These are phyloP conservation scores for Pelecanus crispus DNA, from an alignment of 2,113 vertebrate genomes.

Conservation along the genomic window DNA sequence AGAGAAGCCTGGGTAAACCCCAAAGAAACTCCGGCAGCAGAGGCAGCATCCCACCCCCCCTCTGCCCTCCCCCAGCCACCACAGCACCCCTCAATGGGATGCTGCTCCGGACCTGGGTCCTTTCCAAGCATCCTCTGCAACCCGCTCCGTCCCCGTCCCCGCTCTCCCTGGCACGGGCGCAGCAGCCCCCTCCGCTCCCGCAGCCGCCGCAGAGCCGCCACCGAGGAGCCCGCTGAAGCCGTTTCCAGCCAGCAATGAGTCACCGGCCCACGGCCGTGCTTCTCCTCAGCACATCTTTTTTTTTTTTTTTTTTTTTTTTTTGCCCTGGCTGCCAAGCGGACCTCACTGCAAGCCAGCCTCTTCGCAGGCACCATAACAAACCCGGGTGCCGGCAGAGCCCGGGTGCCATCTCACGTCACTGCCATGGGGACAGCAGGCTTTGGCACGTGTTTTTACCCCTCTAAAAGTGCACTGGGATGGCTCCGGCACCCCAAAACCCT, in stretches of 20 bases:
- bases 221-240: not conserved
- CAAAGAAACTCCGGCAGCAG: not conserved
- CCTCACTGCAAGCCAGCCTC: not conserved
- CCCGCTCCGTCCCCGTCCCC: not conserved
- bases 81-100: not conserved
- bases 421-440: not conserved
- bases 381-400: not conserved
- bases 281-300: not conserved
- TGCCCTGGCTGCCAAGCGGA: not conserved
- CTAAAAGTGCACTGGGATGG: not conserved
- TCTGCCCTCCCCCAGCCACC: not conserved
- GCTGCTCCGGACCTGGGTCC: not conserved
- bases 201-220: not conserved
- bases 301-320: not conserved
- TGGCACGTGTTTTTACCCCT: accelerated
- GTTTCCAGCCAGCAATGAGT: slow-evolving; percentile 49
- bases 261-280: slow-evolving; percentile 9
- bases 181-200: not conserved
- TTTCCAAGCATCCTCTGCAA: not conserved
- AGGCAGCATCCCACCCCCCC: not conserved
- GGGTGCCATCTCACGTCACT: not conserved
- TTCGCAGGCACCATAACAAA: not conserved
- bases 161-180: not conserved
- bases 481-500: not conserved
- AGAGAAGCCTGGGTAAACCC: not conserved